Conservation (phyloP, 2,797 vertebrate species). For the Sphenopsis melanotis region DNA sequence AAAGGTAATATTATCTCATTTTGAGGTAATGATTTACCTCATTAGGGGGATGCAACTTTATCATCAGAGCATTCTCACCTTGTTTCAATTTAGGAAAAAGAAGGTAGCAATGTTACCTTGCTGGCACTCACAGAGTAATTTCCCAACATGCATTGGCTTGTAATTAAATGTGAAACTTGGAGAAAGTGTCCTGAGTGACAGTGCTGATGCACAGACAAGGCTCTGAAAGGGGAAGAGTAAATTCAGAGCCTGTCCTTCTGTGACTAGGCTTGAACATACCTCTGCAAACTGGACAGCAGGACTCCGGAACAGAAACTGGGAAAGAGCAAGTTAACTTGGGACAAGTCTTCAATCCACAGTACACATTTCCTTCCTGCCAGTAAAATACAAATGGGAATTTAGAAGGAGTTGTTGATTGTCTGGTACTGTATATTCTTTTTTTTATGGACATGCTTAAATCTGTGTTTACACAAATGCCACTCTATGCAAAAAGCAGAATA, state of each 20-base stretch:
- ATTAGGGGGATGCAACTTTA: background rate
- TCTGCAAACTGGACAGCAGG: slow-evolving; percentile 92
- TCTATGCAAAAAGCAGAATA: background rate
- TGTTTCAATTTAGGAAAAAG: background rate
- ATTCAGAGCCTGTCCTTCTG: background rate
- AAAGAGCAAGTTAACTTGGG: slow-evolving; percentile 84
- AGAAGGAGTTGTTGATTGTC: background rate
- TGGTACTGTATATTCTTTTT: background rate
- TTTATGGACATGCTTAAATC: background rate
- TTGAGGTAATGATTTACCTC: background rate
- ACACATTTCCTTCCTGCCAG: slow-evolving; percentile 92
- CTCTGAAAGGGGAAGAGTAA: background rate
- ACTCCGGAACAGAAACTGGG: slow-evolving; percentile 84
- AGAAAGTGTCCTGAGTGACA: background rate
- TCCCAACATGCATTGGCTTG: background rate
- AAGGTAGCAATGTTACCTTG: background rate
- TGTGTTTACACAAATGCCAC: background rate
- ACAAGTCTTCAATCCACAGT: slow-evolving; percentile 95
- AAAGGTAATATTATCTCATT: too few species aligned
- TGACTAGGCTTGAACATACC: slow-evolving; percentile 70
- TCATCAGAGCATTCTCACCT: background rate
- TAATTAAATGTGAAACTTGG: background rate
- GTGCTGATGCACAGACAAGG: background rate
- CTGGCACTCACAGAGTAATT: background rate
- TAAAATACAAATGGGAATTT: slow-evolving; percentile 24